Evolutionary conservation across 1,140 invertebrate genomes (phyloP).

Genomic region (Thaumatotibia leucotreta): DNA sequence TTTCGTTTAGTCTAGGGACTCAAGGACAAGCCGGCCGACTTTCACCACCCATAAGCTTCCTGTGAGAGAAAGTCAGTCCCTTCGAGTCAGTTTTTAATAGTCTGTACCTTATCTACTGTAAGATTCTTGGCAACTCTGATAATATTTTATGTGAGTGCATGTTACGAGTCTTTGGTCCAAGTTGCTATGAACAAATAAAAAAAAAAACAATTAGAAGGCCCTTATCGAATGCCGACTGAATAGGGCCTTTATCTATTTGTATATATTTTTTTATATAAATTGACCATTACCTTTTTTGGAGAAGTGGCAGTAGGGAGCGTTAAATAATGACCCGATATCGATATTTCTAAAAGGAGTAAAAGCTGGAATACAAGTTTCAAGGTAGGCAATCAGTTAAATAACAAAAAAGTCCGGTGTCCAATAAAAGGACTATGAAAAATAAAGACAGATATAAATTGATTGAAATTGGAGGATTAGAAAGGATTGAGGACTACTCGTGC

Average conservation of each 20-base stretch:
- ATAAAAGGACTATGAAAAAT: conserved; percentile 31
- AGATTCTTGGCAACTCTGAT: conserved; percentile 1
- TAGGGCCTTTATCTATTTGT: too few relatives aligned
- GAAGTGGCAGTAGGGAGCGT: too few relatives aligned
- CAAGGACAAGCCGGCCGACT: conserved; percentile 42
- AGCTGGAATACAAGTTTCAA: too few relatives aligned
- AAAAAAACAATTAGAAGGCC: too few relatives aligned
- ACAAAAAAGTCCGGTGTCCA: conserved; percentile 16
- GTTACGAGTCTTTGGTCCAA: too few relatives aligned
- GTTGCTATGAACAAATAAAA: too few relatives aligned
- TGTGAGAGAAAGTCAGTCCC: conserved; percentile 47
- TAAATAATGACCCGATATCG: too few relatives aligned
- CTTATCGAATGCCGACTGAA: too few relatives aligned
- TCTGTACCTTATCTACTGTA: not conserved
- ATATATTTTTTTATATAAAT: too few relatives aligned
- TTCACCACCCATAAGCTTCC: conserved; percentile 48
- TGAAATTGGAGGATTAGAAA: conserved; percentile 29
- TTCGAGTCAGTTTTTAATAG: conserved; percentile 24
- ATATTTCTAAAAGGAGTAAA: not conserved
- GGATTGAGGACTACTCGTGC: conserved; percentile 31
- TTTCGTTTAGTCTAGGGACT: conserved; percentile 21
- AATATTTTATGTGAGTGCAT: too few relatives aligned
- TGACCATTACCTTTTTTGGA: too few relatives aligned
- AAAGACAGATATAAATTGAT: conserved; percentile 36
- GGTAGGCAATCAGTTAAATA: too few relatives aligned